Base-by-base conservation (phyloP, 1,140 invertebrate species). In the Drosophila pseudoananassae region DNA sequence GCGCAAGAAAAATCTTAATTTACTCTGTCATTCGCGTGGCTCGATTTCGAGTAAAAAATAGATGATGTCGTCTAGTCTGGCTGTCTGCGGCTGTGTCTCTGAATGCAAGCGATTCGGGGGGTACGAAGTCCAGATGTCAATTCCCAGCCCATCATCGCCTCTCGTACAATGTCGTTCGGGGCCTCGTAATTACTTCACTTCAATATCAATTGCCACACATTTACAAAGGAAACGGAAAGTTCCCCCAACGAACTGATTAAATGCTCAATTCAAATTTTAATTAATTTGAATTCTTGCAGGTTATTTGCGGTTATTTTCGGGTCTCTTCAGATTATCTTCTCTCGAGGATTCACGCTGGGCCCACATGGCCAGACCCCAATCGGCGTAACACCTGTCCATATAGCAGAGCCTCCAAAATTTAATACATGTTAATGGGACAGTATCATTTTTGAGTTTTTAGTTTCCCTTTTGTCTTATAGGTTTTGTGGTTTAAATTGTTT, bases 51-150 rank as follows among this genome's bases (percentile, higher is more conserved):
- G 4, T 25, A 6, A 27, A 40, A 36, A 68, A 73, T 68, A 36
- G 66, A 52, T 46, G 55, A 52, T 52, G 58, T 60, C 60, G 76
- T 63, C 81, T 56, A 72, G 72, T 63, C 64, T 72, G 77, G 77
- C 78, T 82, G 46, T 69, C 73, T 73, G 78, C 61, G 61, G 65
- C 53, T 58, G 27, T 10, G 36, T 50, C 59, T 68, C 29, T 68
- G 63, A 60, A 65, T 81, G 78, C 78, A 76, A 43, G 54, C 31
- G 52, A 36, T 23, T 70, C 59, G 60, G 20, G 25, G 20, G 47
- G 38, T 76, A 65, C 81, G 81, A 80, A 77, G 81, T 84, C 81
- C 81, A 74, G 72, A 27, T 45, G 49, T 69, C 65, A 69, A 69
- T 69, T 69, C 31, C 36, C 20, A 20, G 33, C 5, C 56, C 61